These are phyloP conservation scores for Chionomys nivalis DNA, from an alignment of 2,113 vertebrate genomes.

Conservation along the genomic window DNA sequence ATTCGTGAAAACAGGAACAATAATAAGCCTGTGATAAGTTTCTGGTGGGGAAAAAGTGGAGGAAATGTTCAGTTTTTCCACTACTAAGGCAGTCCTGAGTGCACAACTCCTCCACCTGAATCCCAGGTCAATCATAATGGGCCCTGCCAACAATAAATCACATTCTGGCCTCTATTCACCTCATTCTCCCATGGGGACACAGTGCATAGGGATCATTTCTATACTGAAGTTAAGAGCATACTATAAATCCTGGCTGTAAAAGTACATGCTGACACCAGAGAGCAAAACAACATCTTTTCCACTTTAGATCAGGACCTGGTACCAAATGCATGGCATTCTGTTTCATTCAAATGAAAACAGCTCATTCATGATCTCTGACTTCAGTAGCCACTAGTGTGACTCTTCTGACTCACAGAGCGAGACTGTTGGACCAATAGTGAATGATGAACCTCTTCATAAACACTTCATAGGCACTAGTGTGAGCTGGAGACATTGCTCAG, in stretches of 20 bases:
- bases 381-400: too few species aligned
- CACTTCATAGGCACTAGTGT: not conserved
- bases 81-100: not conserved
- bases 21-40: not conserved
- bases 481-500: not conserved
- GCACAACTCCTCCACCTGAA: not conserved
- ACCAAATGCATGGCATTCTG: not conserved
- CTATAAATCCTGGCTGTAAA: not conserved
- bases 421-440: too few species aligned
- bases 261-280: not conserved
- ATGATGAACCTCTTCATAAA: not conserved
- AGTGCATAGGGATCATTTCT: not conserved
- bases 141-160: too few species aligned
- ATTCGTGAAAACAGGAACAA: not conserved
- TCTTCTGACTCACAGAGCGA: not conserved
- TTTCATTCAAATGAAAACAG: not conserved
- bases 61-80: not conserved
- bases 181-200: not conserved
- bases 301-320: not conserved
- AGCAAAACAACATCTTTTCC: not conserved
- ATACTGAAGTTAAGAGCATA: not conserved
- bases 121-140: accelerated
- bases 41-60: not conserved
- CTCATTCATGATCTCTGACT: not conserved
- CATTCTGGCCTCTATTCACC: not conserved